A percentile compares a stretch with the other conserved stretches of the same genome.
Conservation (phyloP, 2,113 vertebrate species). For the Hippoglossus stenolepis region DNA sequence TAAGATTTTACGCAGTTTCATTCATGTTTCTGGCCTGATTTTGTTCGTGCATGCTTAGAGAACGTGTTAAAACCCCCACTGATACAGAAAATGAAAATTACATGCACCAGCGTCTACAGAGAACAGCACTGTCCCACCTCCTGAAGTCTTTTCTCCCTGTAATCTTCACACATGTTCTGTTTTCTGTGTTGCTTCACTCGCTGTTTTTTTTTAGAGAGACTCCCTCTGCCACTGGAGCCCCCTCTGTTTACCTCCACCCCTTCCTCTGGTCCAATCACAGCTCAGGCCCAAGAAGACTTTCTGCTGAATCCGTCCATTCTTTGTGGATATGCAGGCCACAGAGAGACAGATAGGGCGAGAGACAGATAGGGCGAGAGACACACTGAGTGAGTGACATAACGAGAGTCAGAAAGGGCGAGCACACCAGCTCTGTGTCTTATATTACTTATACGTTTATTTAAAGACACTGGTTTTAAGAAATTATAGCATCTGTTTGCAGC, state of each 20-base stretch:
- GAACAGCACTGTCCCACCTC: not conserved
- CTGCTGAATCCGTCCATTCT: slow-evolving; percentile 55
- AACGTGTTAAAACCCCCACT: not conserved
- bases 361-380: slow-evolving; percentile 14
- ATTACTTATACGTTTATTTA: not conserved
- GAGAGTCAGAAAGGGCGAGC: not conserved
- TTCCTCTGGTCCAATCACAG: slow-evolving; percentile 65
- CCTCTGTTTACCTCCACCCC: slow-evolving; percentile 57
- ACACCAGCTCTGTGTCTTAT: slow-evolving; percentile 1
- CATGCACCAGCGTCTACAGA: not conserved
- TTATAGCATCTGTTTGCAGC: not conserved
- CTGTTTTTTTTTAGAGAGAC: slow-evolving; percentile 18
- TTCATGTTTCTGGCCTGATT: not conserved
- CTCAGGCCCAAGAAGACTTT: slow-evolving; percentile 38
- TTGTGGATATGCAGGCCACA: slow-evolving; percentile 46
- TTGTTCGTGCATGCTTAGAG: not conserved
- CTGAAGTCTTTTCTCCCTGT: not conserved
- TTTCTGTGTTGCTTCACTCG: slow-evolving; percentile 21
- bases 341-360: slow-evolving; percentile 15
- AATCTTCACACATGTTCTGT: not conserved
- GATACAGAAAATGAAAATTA: not conserved
- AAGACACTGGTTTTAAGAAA: not conserved
- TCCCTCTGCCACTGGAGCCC: slow-evolving; percentile 24
- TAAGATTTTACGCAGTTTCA: not conserved
- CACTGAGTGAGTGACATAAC: not conserved